phyloP scores from a whole-genome alignment of 2,797 vertebrate genomes.

The Spea hammondii region DNA sequence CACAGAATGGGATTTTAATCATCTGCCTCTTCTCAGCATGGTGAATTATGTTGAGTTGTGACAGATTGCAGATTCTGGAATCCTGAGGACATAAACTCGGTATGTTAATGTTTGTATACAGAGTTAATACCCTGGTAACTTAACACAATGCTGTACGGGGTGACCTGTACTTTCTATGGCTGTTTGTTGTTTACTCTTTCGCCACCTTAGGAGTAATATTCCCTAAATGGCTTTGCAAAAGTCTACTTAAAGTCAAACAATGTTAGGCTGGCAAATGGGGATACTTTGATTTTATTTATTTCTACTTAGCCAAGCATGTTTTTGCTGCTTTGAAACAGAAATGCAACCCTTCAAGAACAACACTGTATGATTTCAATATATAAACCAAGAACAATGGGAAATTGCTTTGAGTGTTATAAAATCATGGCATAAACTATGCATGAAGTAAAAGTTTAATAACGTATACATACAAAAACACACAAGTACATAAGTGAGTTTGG shows the following conservation, averaged over 20 bases:
- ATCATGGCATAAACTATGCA: slow-evolving; percentile 35
- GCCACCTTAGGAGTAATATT: slow-evolving; percentile 43
- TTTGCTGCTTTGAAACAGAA: slow-evolving; percentile 37
- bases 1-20: slow-evolving; percentile 31
- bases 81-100: slow-evolving; percentile 24
- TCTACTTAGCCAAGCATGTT: slow-evolving; percentile 38
- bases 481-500: slow-evolving; percentile 22
- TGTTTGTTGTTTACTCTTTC: slow-evolving; percentile 38
- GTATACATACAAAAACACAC: slow-evolving; percentile 5
- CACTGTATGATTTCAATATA: slow-evolving; percentile 44
- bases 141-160: slow-evolving; percentile 19
- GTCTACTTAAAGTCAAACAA: slow-evolving; percentile 51
- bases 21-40: slow-evolving; percentile 32
- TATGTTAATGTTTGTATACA: slow-evolving; percentile 45
- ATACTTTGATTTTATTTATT: slow-evolving; percentile 47
- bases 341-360: slow-evolving; percentile 41
- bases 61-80: slow-evolving; percentile 49
- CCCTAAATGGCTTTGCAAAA: slow-evolving; percentile 49
- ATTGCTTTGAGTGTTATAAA: slow-evolving; percentile 36
- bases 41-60: slow-evolving; percentile 47
- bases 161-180: slow-evolving; percentile 34
- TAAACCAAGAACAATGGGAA: slow-evolving; percentile 37
- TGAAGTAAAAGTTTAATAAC: slow-evolving; percentile 45
- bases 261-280: slow-evolving; percentile 51
- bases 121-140: slow-evolving; percentile 32